Percentiles rank a stretch among this genome's conserved stretches.
Conservation (phyloP, 2,797 vertebrate species). For the Sebastes miniatus region DNA sequence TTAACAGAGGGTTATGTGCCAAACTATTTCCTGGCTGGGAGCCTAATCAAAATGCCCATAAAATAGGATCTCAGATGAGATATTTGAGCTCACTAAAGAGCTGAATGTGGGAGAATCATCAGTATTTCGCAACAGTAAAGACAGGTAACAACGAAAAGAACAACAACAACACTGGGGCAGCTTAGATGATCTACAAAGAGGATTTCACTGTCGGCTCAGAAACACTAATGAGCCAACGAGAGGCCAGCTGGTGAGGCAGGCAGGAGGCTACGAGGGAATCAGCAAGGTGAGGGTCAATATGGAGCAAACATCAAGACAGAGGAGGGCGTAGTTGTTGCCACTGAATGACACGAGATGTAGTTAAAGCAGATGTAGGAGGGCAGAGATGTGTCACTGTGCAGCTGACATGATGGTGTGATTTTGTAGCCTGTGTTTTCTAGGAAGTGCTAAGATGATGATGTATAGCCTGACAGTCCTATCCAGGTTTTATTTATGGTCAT, state of each 20-base stretch:
- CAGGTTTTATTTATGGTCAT: constrained; percentile 30
- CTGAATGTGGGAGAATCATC: not conserved
- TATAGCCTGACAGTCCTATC: constrained; percentile 18
- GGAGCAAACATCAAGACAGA: not conserved
- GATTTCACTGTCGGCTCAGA: constrained; percentile 7
- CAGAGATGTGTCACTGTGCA: not conserved
- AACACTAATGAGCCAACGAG: constrained; percentile 20
- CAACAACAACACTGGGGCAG: not conserved
- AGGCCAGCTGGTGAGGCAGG: constrained; percentile 19
- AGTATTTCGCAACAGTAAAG: too few species aligned
- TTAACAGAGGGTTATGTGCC: not conserved
- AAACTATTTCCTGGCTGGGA: not conserved
- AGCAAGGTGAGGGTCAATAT: not conserved
- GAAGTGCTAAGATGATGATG: constrained; percentile 19
- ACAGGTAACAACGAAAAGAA: not conserved
- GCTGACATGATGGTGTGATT: not conserved
- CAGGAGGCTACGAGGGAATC: constrained; percentile 20
- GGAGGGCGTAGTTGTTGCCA: not conserved
- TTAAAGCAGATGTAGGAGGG: not conserved
- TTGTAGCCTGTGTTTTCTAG: not conserved
- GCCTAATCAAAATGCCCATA: not conserved
- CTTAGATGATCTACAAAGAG: constrained; percentile 9
- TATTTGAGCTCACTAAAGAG: not conserved
- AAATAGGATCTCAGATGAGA: not conserved
- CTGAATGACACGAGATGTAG: not conserved